phyloP scores from a whole-genome alignment of 2,888 invertebrate genomes.

The Plagiodera versicolora region DNA sequence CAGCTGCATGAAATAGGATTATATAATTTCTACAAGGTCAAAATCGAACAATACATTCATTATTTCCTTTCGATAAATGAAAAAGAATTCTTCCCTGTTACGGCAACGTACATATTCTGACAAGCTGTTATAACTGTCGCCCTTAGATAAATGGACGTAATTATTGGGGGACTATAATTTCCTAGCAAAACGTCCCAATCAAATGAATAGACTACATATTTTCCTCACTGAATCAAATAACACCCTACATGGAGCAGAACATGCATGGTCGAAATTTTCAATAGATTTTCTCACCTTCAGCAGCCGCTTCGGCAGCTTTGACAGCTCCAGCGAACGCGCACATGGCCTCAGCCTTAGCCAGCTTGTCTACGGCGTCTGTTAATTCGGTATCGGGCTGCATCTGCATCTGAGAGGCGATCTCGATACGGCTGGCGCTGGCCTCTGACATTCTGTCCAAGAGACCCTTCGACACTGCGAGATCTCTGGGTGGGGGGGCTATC shows the following conservation, averaged over 20 bases:
- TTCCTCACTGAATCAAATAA: too few relatives aligned
- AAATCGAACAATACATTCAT: too few relatives aligned
- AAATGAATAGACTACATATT: too few relatives aligned
- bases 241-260: too few relatives aligned
- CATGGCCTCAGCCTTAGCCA: conserved; percentile 55
- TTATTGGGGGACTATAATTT: too few relatives aligned
- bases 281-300: conserved; percentile 37
- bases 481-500: conserved; percentile 18
- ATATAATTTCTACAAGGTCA: neutral
- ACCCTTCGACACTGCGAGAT: conserved; percentile 29
- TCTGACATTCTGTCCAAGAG: conserved; percentile 40
- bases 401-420: conserved; percentile 42
- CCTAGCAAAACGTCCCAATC: too few relatives aligned
- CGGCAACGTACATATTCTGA: too few relatives aligned
- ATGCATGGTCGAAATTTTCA: too few relatives aligned
- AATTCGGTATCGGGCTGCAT: conserved; percentile 50
- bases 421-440: conserved; percentile 46
- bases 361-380: conserved; percentile 52
- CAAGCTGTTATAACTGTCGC: too few relatives aligned
- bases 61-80: too few relatives aligned
- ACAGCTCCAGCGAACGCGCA: conserved; percentile 55
- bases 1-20: conserved; percentile 34
- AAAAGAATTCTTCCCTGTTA: too few relatives aligned
- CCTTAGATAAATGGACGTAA: too few relatives aligned
- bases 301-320: conserved; percentile 54